These are phyloP conservation scores for Arothron firmamentum DNA, from an alignment of 2,113 vertebrate genomes.

Conservation along the genomic window DNA sequence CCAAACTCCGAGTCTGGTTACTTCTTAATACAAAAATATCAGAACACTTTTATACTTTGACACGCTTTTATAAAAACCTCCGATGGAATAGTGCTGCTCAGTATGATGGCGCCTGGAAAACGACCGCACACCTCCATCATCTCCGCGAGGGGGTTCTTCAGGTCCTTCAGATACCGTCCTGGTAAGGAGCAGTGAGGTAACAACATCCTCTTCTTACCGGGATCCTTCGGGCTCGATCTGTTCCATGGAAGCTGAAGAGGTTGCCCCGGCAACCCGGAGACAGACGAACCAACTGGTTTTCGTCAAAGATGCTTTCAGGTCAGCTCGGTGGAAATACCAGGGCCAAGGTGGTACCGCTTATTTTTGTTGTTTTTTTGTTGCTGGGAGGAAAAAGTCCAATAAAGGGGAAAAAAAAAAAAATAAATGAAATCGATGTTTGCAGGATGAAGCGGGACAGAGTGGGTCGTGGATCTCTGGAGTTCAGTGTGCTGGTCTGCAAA, in stretches of 20 bases:
- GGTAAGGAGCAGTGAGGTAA: too few species aligned
- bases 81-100: conserved; percentile 79
- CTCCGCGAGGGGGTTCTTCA: too few species aligned
- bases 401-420: conserved; percentile 1
- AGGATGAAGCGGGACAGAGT: conserved; percentile 61
- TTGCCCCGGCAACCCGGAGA: too few species aligned
- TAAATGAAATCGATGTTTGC: neutral
- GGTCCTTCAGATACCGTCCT: too few species aligned
- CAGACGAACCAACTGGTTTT: too few species aligned
- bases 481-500: conserved; percentile 71
- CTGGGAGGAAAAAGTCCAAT: conserved; percentile 9
- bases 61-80: conserved; percentile 78
- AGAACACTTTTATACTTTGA: conserved; percentile 30
- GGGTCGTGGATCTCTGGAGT: conserved; percentile 70
- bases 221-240: too few species aligned
- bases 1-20: conserved; percentile 63
- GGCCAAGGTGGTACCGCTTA: neutral
- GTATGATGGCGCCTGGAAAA: conserved; percentile 69
- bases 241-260: too few species aligned
- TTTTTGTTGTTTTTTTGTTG: neutral
- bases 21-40: conserved; percentile 73
- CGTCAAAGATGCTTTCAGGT: conserved; percentile 3
- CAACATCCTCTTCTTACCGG: too few species aligned
- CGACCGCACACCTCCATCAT: conserved; percentile 75
- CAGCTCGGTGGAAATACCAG: neutral